Base-by-base conservation (phyloP, 2,888 invertebrate genomes). In the Aethes cnicana region DNA sequence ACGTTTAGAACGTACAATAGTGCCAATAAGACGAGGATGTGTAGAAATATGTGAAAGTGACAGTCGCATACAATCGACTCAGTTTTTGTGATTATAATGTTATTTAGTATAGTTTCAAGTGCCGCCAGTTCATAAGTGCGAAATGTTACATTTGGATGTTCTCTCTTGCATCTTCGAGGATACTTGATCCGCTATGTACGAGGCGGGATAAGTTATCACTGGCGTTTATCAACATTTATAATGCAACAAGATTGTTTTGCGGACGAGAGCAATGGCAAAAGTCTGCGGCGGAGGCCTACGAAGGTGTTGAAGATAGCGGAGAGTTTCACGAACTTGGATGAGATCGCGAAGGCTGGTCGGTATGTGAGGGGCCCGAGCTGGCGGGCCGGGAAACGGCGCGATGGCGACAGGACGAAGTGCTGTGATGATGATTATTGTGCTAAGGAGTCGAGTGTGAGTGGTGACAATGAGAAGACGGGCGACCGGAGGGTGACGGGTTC, bases 291-390 rank as follows among this genome's bases (percentile, higher is more conserved):
- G 69, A 84, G 81, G 80, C 89, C 89, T 46, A 85, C 86, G 54
- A 90, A 90, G 67, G 89, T 90, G 68, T 66, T 90, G 70, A 88
- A 88, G 74, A 90, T 90, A 71, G 90, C 90, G 4, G 90, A 90
- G 74, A 90, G 90, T 65, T 90, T 90, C 68, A 90, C 90, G 55
- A 90, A 90, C 67, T 78, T 89, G 69, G 90, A 90, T 67, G 89
- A 89, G 68, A 81, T 75, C 5, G 88, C 89, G 3, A 89, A 87
- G 66, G 81, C 82, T 39, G 85, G 88, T 12, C 78, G 88, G 35
- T 89, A 82, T 59, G 84, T 88, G 62, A 73, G 87, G 17, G 88
- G 88, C 37, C 88, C 88, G 11, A 79, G 88, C 64, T 86, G 84
- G 54, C 84, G 81, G 68, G 63, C 76, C 48, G 84, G 86, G 18